phyloP scores from a whole-genome alignment of 2,797 vertebrate species.

The Tapirus indicus region DNA sequence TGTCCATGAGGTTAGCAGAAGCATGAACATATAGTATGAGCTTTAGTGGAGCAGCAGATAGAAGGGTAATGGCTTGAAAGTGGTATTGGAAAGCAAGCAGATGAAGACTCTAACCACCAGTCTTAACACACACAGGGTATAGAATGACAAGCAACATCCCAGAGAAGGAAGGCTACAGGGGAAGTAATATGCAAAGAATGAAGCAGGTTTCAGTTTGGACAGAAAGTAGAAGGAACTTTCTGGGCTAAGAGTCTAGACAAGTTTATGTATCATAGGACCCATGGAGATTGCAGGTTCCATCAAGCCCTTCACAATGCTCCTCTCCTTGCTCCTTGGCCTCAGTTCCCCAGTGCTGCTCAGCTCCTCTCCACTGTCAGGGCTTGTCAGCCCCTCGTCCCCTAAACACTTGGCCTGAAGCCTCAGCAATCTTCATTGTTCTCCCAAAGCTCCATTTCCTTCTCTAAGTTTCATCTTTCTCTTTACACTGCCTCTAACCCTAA shows the following conservation, averaged over 20 bases:
- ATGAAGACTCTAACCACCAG: background rate
- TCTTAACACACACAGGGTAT: background rate
- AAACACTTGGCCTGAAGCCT: background rate
- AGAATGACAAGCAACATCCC: background rate
- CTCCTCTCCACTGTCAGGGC: background rate
- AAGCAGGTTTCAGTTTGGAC: background rate
- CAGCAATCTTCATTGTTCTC: background rate
- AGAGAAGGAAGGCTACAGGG: background rate
- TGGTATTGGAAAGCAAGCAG: background rate
- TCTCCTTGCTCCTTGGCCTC: background rate
- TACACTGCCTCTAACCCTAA: background rate
- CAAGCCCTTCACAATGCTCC: background rate
- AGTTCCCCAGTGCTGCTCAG: background rate
- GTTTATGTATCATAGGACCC: background rate
- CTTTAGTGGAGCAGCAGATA: background rate
- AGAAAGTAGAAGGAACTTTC: background rate
- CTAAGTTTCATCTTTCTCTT: background rate
- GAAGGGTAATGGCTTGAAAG: background rate
- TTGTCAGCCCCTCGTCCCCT: background rate
- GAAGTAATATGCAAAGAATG: background rate
- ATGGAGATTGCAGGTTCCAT: background rate
- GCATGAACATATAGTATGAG: background rate
- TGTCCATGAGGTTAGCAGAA: background rate
- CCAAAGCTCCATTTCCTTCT: background rate
- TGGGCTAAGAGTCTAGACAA: background rate